Percentiles rank a stretch among this genome's conserved stretches.
These are phyloP conservation scores for Rhyacichthys aspro DNA, from an alignment of 2,797 vertebrate genomes.

Conservation along the genomic window DNA sequence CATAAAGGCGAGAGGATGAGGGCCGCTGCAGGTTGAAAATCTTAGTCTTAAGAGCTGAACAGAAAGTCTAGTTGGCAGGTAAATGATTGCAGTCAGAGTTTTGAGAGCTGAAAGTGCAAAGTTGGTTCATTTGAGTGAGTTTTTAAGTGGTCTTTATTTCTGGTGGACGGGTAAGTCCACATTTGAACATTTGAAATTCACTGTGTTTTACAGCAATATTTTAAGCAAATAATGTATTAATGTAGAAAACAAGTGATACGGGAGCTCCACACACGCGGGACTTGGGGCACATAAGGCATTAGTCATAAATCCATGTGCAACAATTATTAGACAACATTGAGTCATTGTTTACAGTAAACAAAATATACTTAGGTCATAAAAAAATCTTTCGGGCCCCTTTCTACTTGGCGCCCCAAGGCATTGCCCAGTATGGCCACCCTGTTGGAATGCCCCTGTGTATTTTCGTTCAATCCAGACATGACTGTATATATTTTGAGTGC, in stretches of 20 bases:
- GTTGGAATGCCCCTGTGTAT: no score
- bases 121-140: constrained; percentile 19
- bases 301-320: neutral
- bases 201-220: neutral
- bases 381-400: no score
- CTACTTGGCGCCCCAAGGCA: no score
- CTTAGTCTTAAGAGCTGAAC: constrained; percentile 18
- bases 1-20: neutral
- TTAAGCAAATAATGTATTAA: neutral
- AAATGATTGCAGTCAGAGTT: constrained; percentile 13
- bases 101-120: constrained; percentile 13
- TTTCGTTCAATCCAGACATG: no score
- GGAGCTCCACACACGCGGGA: neutral
- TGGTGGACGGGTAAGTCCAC: constrained; percentile 8
- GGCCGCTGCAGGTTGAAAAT: constrained; percentile 8
- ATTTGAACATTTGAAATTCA: constrained; percentile 1
- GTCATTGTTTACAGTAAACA: no score
- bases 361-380: no score
- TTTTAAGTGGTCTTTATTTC: constrained; percentile 18
- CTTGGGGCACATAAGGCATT: neutral
- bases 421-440: no score
- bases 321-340: no score
- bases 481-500: no score
- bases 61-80: constrained; percentile 26
- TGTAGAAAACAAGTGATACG: neutral